A percentile compares a stretch with the other conserved stretches of the same genome.
These are phyloP conservation scores for Lamellibrachia columna DNA, from an alignment of 2,888 invertebrate species.

Conservation along the genomic window DNA sequence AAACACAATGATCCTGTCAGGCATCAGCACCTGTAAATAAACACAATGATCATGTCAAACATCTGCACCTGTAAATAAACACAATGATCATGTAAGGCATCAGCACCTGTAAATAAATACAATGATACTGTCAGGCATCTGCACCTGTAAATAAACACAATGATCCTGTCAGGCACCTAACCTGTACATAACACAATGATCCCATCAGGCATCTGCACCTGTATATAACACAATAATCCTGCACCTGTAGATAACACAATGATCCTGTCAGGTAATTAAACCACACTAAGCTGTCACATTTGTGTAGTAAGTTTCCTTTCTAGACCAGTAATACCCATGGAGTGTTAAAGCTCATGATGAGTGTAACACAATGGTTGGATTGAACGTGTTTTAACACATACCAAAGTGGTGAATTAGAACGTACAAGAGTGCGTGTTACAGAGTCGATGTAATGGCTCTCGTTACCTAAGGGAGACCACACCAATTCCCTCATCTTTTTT, in stretches of 20 bases:
- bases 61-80: slow-evolving; percentile 80
- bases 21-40: slow-evolving; percentile 76
- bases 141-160: slow-evolving; percentile 77
- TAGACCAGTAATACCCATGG: no score
- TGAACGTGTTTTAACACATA: no score
- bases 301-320: no score
- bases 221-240: neutral
- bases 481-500: no score
- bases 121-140: slow-evolving; percentile 91
- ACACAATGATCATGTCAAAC: slow-evolving; percentile 75
- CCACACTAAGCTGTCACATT: slow-evolving; percentile 66
- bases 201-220: neutral
- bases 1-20: slow-evolving; percentile 86
- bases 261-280: slow-evolving; percentile 92
- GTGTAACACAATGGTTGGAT: no score
- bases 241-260: slow-evolving; percentile 74
- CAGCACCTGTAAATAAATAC: slow-evolving; percentile 78
- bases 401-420: no score
- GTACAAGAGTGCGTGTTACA: no score
- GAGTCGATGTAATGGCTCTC: no score
- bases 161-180: slow-evolving; percentile 94
- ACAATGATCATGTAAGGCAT: slow-evolving; percentile 92
- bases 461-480: no score
- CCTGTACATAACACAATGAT: slow-evolving; percentile 61
- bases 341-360: no score